Percentiles rank a stretch among this genome's conserved stretches.
Evolutionary conservation across 2,113 vertebrate species (phyloP).

Genomic region (Lasiurus borealis): DNA sequence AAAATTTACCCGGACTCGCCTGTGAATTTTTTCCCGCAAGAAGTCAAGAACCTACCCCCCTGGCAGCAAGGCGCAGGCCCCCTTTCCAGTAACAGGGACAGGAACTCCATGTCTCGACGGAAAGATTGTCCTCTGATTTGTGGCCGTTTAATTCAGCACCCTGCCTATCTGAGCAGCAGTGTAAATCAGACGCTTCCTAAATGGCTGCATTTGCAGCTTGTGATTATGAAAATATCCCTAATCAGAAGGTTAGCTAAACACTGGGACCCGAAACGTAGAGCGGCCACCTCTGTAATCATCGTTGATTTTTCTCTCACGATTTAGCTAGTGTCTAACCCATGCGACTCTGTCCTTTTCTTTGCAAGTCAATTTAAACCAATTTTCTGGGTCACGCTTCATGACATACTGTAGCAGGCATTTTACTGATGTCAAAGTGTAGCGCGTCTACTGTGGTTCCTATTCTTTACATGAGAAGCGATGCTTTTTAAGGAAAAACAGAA

Average conservation of each 20-base stretch:
- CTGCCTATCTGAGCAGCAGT: not conserved
- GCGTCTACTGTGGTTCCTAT: not conserved
- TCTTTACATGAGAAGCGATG: not conserved
- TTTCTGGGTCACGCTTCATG: slow-evolving; percentile 70
- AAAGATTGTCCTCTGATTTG: not conserved
- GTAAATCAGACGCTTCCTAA: slow-evolving; percentile 1
- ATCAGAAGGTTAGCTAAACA: slow-evolving; percentile 53
- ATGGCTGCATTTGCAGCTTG: not conserved
- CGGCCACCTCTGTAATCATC: not conserved
- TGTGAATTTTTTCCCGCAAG: not conserved
- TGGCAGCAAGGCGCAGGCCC: not conserved
- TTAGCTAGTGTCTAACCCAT: slow-evolving; percentile 56
- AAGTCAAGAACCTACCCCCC: not conserved
- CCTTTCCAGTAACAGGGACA: not conserved
- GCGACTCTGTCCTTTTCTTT: slow-evolving; percentile 42
- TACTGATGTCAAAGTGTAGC: slow-evolving; percentile 51
- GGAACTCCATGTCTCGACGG: not conserved
- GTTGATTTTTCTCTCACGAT: slow-evolving; percentile 40
- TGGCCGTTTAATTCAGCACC: not conserved
- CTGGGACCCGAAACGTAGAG: not conserved
- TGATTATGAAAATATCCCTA: slow-evolving; percentile 21
- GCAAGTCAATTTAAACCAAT: slow-evolving; percentile 73
- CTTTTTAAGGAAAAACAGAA: slow-evolving; percentile 31
- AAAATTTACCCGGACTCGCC: not conserved
- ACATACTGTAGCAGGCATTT: slow-evolving; percentile 66